Percentiles rank a stretch among this genome's conserved stretches.
Conservation (phyloP, 2,113 vertebrate species). For the Strix uralensis region DNA sequence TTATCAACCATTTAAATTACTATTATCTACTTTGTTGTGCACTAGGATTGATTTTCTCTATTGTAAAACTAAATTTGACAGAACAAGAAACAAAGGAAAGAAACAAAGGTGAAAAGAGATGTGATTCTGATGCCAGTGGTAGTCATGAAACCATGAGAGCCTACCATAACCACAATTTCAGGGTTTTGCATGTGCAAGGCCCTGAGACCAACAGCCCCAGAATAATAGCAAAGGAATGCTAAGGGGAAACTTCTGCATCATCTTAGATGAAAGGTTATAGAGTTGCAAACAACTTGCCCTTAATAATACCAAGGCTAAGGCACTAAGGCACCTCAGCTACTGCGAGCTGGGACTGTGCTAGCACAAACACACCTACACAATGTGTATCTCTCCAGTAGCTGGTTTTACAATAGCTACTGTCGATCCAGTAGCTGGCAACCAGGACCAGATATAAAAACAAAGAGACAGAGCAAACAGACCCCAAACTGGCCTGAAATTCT, state of each 20-base stretch:
- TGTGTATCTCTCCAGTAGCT: neutral
- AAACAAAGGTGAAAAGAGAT: neutral
- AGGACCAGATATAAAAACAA: neutral
- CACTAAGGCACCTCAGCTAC: neutral
- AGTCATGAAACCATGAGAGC: neutral
- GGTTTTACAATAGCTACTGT: neutral
- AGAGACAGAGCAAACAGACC: neutral
- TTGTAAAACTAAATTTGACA: neutral
- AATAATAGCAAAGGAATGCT: neutral
- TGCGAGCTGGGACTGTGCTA: neutral
- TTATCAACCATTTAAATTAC: neutral
- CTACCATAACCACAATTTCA: neutral
- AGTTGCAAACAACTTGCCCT: neutral
- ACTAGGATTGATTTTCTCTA: neutral
- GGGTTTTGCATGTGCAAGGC: neutral
- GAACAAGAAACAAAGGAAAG: neutral
- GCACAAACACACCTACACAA: neutral
- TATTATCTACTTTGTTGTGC: neutral
- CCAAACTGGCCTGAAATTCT: neutral
- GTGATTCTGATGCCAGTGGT: neutral
- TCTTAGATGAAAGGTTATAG: neutral
- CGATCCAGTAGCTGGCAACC: neutral
- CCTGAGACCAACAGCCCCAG: neutral
- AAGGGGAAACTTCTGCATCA: neutral
- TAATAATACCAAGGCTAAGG: neutral